Base-by-base conservation (phyloP, 2,888 invertebrate genomes). In the Bellardia bayeri region DNA sequence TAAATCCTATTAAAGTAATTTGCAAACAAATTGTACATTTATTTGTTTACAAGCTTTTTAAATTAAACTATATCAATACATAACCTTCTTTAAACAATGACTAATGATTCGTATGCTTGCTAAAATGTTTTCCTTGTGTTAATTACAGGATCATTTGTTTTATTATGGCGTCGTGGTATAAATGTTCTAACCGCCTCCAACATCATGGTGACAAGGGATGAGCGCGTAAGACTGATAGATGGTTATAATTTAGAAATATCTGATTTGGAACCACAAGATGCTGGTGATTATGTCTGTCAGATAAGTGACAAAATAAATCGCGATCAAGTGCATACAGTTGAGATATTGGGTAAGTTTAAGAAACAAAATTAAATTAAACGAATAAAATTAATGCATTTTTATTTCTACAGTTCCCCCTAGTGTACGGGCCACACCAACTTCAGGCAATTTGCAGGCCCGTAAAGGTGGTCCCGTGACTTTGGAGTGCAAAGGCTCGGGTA, bases 161-260 rank as follows among this genome's bases (percentile, higher is more conserved):
- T 96, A 87, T 94, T 96, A 80, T 96, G 96, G 96, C 94, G 96
- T 88, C 94, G 96, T 69, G 96, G 96, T 11, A 95, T 95, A n/a
- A 95, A 96, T 13, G 96, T 96, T 30, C 94, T 96, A 89, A 96
- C 96, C n/a, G 96, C 96, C 0, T 95, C 96, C 68, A 95, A 95
- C 89, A 95, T 96, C 63, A 96, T 96, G 95, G 96, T 96, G 90
- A 96, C 96, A 76, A 93, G 96, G 75, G 96, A 96, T 92, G 95
- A 95, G 89, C 92, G 96, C 90, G 95, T 96, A 94, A 94, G 95
- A 33, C 94, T 96, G 88, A 96, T 96, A 78, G 96, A 96, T 91
- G 96, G 96, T 6, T 96, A 95, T 92, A 96, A 96, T 91, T 94
- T 96, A 89, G 96, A 96, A 93, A 96, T 96, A 91, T 95, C 95